These are phyloP conservation scores for Hydrozoanthus gracilis DNA, from an alignment of 92 coral and sea anemone genomes.

Conservation along the genomic window DNA sequence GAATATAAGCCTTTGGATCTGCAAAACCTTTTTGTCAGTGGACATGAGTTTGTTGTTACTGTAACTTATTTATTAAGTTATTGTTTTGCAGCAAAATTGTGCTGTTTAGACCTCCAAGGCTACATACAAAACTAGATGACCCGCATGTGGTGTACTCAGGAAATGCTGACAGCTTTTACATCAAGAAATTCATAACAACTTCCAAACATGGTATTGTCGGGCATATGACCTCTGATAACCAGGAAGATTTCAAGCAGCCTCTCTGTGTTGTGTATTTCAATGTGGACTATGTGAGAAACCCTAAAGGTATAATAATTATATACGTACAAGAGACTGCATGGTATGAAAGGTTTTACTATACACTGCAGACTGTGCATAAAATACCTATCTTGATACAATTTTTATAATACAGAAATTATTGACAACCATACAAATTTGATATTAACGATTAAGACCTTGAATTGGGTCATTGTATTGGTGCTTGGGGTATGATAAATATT, in stretches of 20 bases:
- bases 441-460: too few relatives aligned
- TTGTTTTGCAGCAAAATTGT: slow-evolving; percentile 74
- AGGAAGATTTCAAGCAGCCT: slow-evolving; percentile 88
- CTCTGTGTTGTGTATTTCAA: slow-evolving; percentile 82
- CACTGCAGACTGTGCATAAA: too few relatives aligned
- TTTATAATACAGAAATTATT: too few relatives aligned
- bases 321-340: too few relatives aligned
- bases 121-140: slow-evolving; percentile 82
- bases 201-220: slow-evolving; percentile 88
- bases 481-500: too few relatives aligned
- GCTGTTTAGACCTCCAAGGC: slow-evolving; percentile 78
- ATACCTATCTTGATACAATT: too few relatives aligned
- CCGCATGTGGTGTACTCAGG: slow-evolving; percentile 72
- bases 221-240: slow-evolving; percentile 84
- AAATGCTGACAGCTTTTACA: slow-evolving; percentile 70
- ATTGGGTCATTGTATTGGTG: too few relatives aligned
- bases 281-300: slow-evolving; percentile 78
- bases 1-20: too few relatives aligned
- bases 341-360: too few relatives aligned
- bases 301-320: slow-evolving; percentile 67
- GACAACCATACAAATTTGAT: too few relatives aligned
- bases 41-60: background rate
- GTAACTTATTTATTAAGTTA: background rate
- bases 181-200: slow-evolving; percentile 83
- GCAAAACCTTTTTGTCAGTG: too few relatives aligned